Percentiles rank a stretch among this genome's conserved stretches.
Evolutionary conservation across 2,797 vertebrate species (phyloP).

Genomic region (Triplophysa bombifrons): DNA sequence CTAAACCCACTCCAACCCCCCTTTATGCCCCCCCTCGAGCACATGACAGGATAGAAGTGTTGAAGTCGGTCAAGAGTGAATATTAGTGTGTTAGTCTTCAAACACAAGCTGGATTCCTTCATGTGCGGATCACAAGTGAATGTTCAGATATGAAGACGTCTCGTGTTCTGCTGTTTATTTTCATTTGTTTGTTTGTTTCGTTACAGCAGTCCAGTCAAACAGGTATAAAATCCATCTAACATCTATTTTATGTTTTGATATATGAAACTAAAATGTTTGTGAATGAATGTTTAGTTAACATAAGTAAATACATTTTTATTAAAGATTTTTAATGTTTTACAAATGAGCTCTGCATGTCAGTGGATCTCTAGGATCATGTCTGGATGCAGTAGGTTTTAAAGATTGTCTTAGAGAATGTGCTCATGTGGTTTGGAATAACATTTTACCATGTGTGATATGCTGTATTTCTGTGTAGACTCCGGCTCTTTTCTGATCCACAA

Average conservation of each 20-base stretch:
- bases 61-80: slow-evolving; percentile 25
- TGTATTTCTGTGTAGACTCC: slow-evolving; percentile 66
- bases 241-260: too few relatives aligned
- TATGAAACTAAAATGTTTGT: too few relatives aligned
- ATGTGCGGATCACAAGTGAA: slow-evolving; percentile 28
- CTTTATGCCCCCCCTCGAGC: background rate
- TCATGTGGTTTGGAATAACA: too few relatives aligned
- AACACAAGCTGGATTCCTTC: slow-evolving; percentile 9
- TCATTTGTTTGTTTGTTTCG: slow-evolving; percentile 71
- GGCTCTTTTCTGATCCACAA: slow-evolving; percentile 91
- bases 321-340: too few relatives aligned
- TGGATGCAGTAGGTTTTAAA: too few relatives aligned
- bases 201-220: slow-evolving; percentile 65
- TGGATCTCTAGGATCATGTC: too few relatives aligned
- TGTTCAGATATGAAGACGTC: slow-evolving; percentile 41
- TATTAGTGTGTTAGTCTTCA: slow-evolving; percentile 20
- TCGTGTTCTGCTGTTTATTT: slow-evolving; percentile 59
- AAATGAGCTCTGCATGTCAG: too few relatives aligned
- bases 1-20: background rate
- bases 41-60: slow-evolving; percentile 31
- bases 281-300: too few relatives aligned
- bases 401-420: too few relatives aligned
- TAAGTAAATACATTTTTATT: too few relatives aligned
- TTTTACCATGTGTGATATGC: background rate
- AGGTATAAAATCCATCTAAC: slow-evolving; percentile 67